Evolutionary conservation across 2,888 invertebrate genomes (phyloP).

Genomic region (Yponomeuta evonymella): DNA sequence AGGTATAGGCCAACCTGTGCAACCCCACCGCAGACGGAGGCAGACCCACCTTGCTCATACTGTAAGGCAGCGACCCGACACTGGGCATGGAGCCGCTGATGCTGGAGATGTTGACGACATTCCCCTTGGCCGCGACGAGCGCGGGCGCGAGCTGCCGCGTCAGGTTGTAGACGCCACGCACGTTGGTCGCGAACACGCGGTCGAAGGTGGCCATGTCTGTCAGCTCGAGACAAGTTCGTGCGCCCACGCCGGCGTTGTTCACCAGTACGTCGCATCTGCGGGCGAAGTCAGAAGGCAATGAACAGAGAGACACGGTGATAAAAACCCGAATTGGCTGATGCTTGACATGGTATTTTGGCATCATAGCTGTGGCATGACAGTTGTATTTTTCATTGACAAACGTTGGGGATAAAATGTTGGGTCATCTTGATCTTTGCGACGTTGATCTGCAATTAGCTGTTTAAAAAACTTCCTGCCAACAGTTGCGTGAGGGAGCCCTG

Average conservation of each 20-base stretch:
- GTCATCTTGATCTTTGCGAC: too few relatives aligned
- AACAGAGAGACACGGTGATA: too few relatives aligned
- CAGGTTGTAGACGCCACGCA: conserved; percentile 69
- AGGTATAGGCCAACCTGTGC: too few relatives aligned
- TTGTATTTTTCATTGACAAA: too few relatives aligned
- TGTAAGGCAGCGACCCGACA: conserved; percentile 87
- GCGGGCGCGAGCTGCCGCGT: conserved; percentile 79
- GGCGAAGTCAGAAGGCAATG: neutral
- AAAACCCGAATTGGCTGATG: too few relatives aligned
- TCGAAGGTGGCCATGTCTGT: conserved; percentile 26
- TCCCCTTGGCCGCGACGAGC: conserved; percentile 73
- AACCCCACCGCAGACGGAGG: too few relatives aligned
- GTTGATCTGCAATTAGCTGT: too few relatives aligned
- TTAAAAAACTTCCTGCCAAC: too few relatives aligned
- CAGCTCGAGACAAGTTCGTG: conserved; percentile 38
- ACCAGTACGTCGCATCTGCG: conserved; percentile 45
- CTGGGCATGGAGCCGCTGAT: conserved; percentile 81
- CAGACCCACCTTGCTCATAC: conserved; percentile 81
- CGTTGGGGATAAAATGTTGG: too few relatives aligned
- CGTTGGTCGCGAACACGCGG: conserved; percentile 78
- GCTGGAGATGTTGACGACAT: conserved; percentile 82
- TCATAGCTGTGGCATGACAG: too few relatives aligned
- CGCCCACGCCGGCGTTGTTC: conserved; percentile 72
- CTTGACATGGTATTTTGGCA: too few relatives aligned
- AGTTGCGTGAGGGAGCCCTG: too few relatives aligned